Evolutionary conservation across 1,140 invertebrate genomes (phyloP), one percentile per base, ranked within the genome.

Genomic region (Helicoverpa zea): DNA sequence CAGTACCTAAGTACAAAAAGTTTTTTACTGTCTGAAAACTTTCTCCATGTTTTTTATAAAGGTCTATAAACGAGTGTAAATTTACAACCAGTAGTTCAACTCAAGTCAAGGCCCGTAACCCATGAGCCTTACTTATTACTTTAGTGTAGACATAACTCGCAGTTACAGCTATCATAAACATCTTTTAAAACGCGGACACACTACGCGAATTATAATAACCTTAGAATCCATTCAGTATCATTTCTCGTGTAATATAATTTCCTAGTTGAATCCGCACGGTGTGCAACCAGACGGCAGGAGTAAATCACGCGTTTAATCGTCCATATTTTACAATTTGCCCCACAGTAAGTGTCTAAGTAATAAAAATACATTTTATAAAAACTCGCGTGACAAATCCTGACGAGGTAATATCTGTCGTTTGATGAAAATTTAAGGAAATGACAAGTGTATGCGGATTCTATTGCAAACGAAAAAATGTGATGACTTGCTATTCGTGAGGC

Each of bases 261-360:
- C 56, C 63, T 35, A 79, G 16, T 23, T 61, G 12, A 75, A 79
- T 82, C 79, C 58, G 56, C 68, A 58, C 14, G 16, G 29, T 56
- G 35, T 18, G 11, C 30, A 59, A 61, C 56, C 43, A 61, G 73
- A 70, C 35, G 77, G 56, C 51, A 43, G 9, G 77, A 70, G 78
- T 85, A 87, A 87, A 87, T 87, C 66, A 83, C 59, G 13, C 52
- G 63, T 76, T 81, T 80, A 83, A 84, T 87, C 51, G 85, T 54
- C 70, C 66, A 84, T 85, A 88, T 82, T 85, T 88, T 81, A 85
- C 85, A 87, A 88, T 88, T 87, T 84, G 77, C 83, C 23, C 52
- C 72, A 54, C 49, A 70, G 61, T 54, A 23, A 77, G 52, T 59
- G 52, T 58, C 35, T 16, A 18, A 47, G 73, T 73, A 85, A 73